Evolutionary conservation across 2,888 invertebrate species (phyloP).

Genomic region (Latheticus oryzae): DNA sequence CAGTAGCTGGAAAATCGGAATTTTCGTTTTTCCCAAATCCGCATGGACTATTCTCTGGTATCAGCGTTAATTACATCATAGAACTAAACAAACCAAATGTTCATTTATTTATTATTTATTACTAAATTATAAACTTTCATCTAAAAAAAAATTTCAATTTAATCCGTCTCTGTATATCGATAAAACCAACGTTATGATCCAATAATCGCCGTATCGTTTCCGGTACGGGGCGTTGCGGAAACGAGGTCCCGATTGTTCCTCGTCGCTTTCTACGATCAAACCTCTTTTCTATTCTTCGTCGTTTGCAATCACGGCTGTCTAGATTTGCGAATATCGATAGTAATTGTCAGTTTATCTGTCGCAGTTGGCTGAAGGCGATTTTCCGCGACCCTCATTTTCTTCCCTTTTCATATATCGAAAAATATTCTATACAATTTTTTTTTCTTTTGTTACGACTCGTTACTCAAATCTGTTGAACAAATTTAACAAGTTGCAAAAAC

Average conservation of each 20-base stretch:
- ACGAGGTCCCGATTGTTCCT: conserved; percentile 28
- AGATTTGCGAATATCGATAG: conserved; percentile 41
- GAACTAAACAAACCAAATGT: background rate
- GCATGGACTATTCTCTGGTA: conserved; percentile 2
- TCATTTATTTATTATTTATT: background rate
- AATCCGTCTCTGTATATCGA: conserved; percentile 13
- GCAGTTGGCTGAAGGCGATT: conserved; percentile 13
- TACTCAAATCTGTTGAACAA: too few relatives aligned
- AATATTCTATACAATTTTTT: too few relatives aligned
- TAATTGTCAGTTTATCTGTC: conserved; percentile 40
- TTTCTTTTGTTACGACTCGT: too few relatives aligned
- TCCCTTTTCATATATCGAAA: too few relatives aligned
- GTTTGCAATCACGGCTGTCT: conserved; percentile 42
- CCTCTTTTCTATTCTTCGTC: conserved; percentile 36
- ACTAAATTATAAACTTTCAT: conserved; percentile 1
- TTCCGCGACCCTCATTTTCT: background rate
- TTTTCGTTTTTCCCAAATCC: conserved; percentile 12
- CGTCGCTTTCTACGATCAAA: conserved; percentile 22
- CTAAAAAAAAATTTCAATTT: conserved; percentile 2
- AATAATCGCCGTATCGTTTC: conserved; percentile 20
- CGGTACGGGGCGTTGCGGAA: conserved; percentile 28
- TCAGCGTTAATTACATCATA: background rate
- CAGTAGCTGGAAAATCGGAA: conserved; percentile 15
- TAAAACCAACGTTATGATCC: conserved; percentile 8
- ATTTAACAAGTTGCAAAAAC: too few relatives aligned